Evolutionary conservation across 2,113 vertebrate species (phyloP), one percentile per base, ranked within the genome.

Genomic region (Pseudorhombus dupliciocellatus): DNA sequence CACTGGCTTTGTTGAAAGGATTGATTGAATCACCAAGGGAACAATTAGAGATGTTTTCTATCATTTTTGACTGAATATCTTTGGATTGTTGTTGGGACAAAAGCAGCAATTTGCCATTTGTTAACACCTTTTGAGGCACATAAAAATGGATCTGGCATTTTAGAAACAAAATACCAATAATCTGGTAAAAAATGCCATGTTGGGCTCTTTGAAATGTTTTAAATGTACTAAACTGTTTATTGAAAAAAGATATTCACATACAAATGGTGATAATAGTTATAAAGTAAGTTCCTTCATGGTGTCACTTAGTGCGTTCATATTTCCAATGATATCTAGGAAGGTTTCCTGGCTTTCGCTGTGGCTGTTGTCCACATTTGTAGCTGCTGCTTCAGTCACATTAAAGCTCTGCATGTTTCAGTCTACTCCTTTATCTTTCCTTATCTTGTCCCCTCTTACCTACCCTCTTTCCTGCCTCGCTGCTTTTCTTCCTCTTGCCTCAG

Each of bases 401-500:
- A 58, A 22, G 51, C 40, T 54, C 48, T 28, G 7, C 37, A 31
- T 40, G 4, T 2, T 31, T 1, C 15, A 16, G 20, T 48, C 42
- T 50, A 3, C 7, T 18, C n/a, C 5, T 15, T 31, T 24, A 30
- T 65, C 18, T 26, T 30, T 37, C n/a, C 52, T 60, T 26, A 50
- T 66, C 16, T 25, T 28, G 14, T 62, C 58, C 15, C 44, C 31
- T 46, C 50, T 28, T 65, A 42, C 37, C n/a, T n/a, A n/a, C n/a
- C n/a, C n/a, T n/a, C n/a, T n/a, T 52, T 34, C n/a, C 28, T 56
- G 24, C 20, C 31, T 48, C 58, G 31, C 30, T 51, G 46, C 48
- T 26, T 28, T 55, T 64, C 26, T 60, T 66, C 51, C 70, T 77
- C 34, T 10, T 70, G 59, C 77, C 86, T 76, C 74, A 30, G 80